A percentile compares a stretch with the other conserved stretches of the same genome.
Evolutionary conservation across 1,140 invertebrate genomes (phyloP).

Genomic region (Brachionus sp.): DNA sequence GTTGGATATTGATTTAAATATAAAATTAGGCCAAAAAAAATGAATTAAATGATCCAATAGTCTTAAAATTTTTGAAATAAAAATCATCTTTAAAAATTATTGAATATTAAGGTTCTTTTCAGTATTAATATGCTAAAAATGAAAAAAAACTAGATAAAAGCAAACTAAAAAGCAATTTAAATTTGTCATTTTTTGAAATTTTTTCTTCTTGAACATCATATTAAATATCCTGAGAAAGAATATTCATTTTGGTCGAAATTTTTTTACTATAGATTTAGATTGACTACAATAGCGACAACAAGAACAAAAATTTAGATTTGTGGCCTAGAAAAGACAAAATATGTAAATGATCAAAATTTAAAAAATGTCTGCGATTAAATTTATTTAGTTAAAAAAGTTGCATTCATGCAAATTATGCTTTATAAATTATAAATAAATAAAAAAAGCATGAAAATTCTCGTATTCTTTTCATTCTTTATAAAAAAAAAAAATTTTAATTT

Average conservation of each 20-base stretch:
- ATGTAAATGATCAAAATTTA: not conserved
- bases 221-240: too few species aligned
- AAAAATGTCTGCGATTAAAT: constrained; percentile 15
- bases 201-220: not conserved
- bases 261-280: not conserved
- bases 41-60: too few species aligned
- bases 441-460: constrained; percentile 38
- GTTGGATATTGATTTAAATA: too few species aligned
- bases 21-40: too few species aligned
- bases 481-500: not conserved
- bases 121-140: too few species aligned
- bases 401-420: constrained; percentile 27
- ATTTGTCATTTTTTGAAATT: not conserved
- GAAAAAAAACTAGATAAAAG: too few species aligned
- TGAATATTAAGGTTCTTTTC: too few species aligned
- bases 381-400: not conserved
- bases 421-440: not conserved
- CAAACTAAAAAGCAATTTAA: not conserved
- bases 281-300: not conserved
- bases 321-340: not conserved
- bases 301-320: not conserved
- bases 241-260: not conserved
- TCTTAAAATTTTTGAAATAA: too few species aligned
- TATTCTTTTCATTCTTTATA: constrained; percentile 14
- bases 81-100: too few species aligned